Percentiles rank a stretch among this genome's conserved stretches.
Evolutionary conservation across 1,140 invertebrate species (phyloP).

Genomic region (Bilobella aurantiaca): DNA sequence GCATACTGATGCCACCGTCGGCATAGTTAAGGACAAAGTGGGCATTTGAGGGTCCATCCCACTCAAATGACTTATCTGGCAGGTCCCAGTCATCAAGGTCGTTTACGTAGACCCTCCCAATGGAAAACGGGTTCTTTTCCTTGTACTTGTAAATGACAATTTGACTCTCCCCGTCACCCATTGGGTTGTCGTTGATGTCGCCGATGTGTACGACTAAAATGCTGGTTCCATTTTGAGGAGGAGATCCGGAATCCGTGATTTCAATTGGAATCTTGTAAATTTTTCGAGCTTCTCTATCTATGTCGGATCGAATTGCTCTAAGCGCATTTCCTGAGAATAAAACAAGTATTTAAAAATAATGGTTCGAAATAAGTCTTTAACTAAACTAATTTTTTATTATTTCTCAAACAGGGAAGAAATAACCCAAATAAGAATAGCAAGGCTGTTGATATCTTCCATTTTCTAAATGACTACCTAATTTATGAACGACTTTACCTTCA

Average conservation of each 20-base stretch:
- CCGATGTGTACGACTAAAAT: constrained; percentile 75
- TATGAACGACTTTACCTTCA: background rate
- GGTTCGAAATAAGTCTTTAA: too few species aligned
- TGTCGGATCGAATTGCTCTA: constrained; percentile 44
- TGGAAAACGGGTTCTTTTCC: constrained; percentile 43
- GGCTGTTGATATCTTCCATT: too few species aligned
- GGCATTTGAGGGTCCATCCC: constrained; percentile 46
- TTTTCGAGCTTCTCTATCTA: constrained; percentile 82
- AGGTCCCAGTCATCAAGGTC: constrained; percentile 91
- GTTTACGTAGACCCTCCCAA: constrained; percentile 79
- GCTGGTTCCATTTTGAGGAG: constrained; percentile 59
- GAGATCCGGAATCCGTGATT: constrained; percentile 70
- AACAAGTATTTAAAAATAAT: background rate
- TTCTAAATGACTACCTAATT: too few species aligned
- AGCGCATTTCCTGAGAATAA: constrained; percentile 14
- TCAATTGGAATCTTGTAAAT: constrained; percentile 73
- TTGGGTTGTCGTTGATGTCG: constrained; percentile 79
- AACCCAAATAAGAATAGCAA: too few species aligned
- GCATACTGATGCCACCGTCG: constrained; percentile 75
- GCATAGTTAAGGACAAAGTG: constrained; percentile 57
- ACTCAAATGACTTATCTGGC: constrained; percentile 70
- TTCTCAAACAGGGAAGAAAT: too few species aligned
- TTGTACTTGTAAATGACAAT: constrained; percentile 89
- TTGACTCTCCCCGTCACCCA: constrained; percentile 65
- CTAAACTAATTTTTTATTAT: too few species aligned